These are phyloP conservation scores for Drosophila repleta DNA, from an alignment of 1,140 invertebrate species.

Conservation along the genomic window DNA sequence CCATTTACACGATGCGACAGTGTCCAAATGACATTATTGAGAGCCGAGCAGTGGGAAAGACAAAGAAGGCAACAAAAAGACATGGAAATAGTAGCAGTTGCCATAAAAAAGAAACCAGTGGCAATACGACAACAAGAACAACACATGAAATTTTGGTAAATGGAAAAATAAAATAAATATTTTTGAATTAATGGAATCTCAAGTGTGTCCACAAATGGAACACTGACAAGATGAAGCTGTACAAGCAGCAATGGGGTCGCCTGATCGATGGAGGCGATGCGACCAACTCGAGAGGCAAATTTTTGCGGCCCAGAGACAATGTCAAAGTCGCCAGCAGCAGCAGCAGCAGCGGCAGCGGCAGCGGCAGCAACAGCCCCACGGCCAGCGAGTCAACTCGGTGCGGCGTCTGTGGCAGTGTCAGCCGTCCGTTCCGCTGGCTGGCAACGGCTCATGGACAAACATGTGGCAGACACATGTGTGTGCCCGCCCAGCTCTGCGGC, in stretches of 20 bases:
- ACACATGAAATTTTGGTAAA: slow-evolving; percentile 31
- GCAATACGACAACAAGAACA: slow-evolving; percentile 22
- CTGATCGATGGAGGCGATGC: slow-evolving; percentile 40
- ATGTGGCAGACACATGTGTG: slow-evolving; percentile 73
- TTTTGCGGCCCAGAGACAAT: slow-evolving; percentile 22
- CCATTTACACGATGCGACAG: slow-evolving; percentile 23
- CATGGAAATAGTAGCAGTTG: slow-evolving; percentile 51
- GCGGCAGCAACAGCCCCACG: slow-evolving; percentile 30
- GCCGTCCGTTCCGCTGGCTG: slow-evolving; percentile 59
- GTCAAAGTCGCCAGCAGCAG: slow-evolving; percentile 48
- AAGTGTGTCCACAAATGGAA: slow-evolving; percentile 81
- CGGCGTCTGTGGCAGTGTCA: slow-evolving; percentile 39
- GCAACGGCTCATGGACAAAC: slow-evolving; percentile 72
- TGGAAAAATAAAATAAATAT: slow-evolving; percentile 64
- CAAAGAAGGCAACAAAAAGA: neutral
- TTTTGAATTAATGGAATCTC: slow-evolving; percentile 80
- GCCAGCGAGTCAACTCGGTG: slow-evolving; percentile 13
- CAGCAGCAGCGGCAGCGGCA: slow-evolving; percentile 25
- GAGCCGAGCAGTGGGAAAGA: slow-evolving; percentile 15
- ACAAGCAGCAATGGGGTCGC: slow-evolving; percentile 28
- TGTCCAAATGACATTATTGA: slow-evolving; percentile 62
- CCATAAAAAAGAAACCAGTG: slow-evolving; percentile 55
- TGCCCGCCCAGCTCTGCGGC: slow-evolving; percentile 35
- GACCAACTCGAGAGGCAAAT: slow-evolving; percentile 34
- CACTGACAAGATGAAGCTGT: slow-evolving; percentile 40